These are phyloP conservation scores for Epistrophe grossulariae DNA, from an alignment of 2,888 invertebrate genomes.

Conservation along the genomic window DNA sequence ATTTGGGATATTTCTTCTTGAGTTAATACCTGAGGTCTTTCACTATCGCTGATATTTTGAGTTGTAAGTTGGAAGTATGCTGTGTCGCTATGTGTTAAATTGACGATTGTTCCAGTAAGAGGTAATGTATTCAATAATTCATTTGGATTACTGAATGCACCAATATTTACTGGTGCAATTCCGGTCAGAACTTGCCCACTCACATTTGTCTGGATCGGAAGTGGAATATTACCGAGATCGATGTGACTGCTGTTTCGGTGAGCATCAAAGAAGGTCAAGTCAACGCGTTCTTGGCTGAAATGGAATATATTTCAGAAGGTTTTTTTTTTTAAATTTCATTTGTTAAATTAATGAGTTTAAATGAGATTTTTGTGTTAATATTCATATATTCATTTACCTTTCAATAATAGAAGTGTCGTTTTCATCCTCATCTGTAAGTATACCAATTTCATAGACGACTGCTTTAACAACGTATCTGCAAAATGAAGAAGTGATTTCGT, in stretches of 20 bases:
- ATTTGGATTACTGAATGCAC: constrained; percentile 82
- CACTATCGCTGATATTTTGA: constrained; percentile 79
- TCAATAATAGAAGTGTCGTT: constrained; percentile 82
- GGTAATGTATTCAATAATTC: constrained; percentile 82
- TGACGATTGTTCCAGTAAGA: constrained; percentile 83
- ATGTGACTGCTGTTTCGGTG: constrained; percentile 84
- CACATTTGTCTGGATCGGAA: constrained; percentile 85
- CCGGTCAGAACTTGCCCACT: constrained; percentile 85
- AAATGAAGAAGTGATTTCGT: constrained; percentile 26
- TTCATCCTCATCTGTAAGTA: constrained; percentile 85
- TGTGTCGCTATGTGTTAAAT: constrained; percentile 83
- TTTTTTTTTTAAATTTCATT: too few relatives aligned
- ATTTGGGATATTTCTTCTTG: constrained; percentile 78
- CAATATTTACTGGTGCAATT: constrained; percentile 84
- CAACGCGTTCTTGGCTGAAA: constrained; percentile 85
- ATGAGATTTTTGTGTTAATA: not conserved
- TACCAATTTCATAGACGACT: constrained; percentile 86
- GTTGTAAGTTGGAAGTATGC: constrained; percentile 82
- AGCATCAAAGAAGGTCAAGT: constrained; percentile 85
- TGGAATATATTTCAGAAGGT: not conserved
- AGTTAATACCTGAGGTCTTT: constrained; percentile 79
- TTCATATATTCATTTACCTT: too few relatives aligned
- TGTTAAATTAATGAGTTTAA: not conserved
- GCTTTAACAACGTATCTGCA: constrained; percentile 86
- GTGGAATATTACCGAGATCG: constrained; percentile 85